These are phyloP conservation scores for Piscicola geometra DNA, from an alignment of 2,888 invertebrate species.

Conservation along the genomic window DNA sequence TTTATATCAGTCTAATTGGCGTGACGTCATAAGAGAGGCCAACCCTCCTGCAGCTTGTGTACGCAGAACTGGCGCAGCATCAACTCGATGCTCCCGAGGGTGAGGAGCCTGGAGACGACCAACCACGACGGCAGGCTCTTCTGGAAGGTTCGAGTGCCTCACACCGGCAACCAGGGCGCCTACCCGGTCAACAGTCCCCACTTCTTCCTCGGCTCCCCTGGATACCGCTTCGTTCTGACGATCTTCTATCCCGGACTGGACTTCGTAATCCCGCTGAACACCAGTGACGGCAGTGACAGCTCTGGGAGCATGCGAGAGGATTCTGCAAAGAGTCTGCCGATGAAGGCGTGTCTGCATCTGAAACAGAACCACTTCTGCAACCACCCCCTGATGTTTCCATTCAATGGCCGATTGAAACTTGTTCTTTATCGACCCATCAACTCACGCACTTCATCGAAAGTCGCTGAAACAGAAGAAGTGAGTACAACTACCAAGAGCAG, in stretches of 20 bases:
- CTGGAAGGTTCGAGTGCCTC: background rate
- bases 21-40: too few species aligned
- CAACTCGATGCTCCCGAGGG: background rate
- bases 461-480: too few species aligned
- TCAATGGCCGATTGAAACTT: constrained; percentile 7
- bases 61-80: background rate
- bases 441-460: too few species aligned
- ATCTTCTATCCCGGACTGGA: too few species aligned
- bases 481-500: too few species aligned
- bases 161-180: background rate
- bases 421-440: too few species aligned
- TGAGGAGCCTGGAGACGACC: constrained; percentile 5
- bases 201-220: constrained; percentile 19
- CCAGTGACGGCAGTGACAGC: background rate
- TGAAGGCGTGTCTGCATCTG: background rate
- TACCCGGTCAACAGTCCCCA: constrained; percentile 20
- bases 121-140: constrained; percentile 23
- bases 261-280: background rate
- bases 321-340: background rate
- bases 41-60: constrained; percentile 14
- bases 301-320: background rate
- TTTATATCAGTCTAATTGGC: too few species aligned
- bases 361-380: background rate
- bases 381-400: background rate
- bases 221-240: too few species aligned